Evolutionary conservation across 2,888 invertebrate species (phyloP), one percentile per base, ranked within the genome.

Genomic region (Drosophila mimetica): DNA sequence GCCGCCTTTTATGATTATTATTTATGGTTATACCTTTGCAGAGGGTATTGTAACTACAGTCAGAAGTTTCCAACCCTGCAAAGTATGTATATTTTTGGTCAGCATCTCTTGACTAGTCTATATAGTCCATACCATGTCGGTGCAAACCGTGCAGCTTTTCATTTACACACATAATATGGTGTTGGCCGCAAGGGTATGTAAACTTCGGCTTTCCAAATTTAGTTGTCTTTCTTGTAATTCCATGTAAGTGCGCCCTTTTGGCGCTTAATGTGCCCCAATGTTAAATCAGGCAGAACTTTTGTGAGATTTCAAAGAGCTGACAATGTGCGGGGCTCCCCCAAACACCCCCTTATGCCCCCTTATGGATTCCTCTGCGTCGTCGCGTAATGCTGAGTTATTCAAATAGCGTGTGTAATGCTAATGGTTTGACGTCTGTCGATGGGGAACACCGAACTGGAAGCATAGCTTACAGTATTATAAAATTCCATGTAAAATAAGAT

Each of bases 381-480:
- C 22, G 71, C 75, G 80, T 80, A 81, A 86, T 77, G 71, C 82
- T 67, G 82, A 84, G 76, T 84, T 86, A 86, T 81, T 81, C 82
- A 78, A 84, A 84, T 84, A 78, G 87, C 85, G 71, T 78, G 85
- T 84, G 81, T 86, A 86, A 86, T 84, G 84, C 84, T 86, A 84
- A 81, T 81, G 78, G 79, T 74, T 16, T 16, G 28, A 16, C 11
- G 28, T 16, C 46, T 63, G 71, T 11, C 77, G 32, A 18, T n/a
- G 14, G 28, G 16, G 7, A 16, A 30, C 7, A 8, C 42, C 16
- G 28, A 11, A 28, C 11, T 46, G 28, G 14, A 16, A 16, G 25
- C 22, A 22, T 22, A 22, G 6, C 22, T 22, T 22, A 6, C 20
- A 13, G 41, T 13, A 11, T 11, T 11, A 16, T 11, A 14, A 28